Evolutionary conservation across 2,113 vertebrate genomes (phyloP), one percentile per base, ranked within the genome.

Genomic region (Vombatus ursinus): DNA sequence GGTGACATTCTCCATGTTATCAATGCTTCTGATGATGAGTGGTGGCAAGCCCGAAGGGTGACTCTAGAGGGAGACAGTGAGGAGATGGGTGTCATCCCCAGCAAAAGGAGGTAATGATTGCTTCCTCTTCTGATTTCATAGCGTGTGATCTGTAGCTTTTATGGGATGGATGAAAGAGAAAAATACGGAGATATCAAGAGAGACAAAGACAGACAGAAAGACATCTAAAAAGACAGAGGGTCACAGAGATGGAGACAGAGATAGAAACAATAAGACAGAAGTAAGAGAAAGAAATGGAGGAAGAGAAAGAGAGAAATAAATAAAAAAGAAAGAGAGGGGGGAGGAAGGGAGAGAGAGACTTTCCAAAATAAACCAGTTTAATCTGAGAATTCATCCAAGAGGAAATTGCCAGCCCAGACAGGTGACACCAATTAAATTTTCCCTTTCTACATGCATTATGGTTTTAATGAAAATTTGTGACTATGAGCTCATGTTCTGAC

Each of bases 11-110:
- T 99, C 91, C 99, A 99, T 0, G 99, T 99, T 89, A 99, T 99
- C 99, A 99, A 99, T 0, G 99, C 99, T 52, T 99, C 99, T 0
- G 99, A 99, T 5, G 99, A 99, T 23, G 99, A 99, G 91, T 99
- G 99, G 99, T 99, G 99, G 99, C 99, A 99, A 97, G 99, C 99
- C 0, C 98, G 99, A 37, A 99, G 99, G 37, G 99, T 99, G 89
- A 99, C 98, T 2, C 98, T 99, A 37, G 99, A 99, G 16, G 99
- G 99, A 10, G 99, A 99, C 99, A 99, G 99, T 3, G 99, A 99
- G 92, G 99, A 99, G 97, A 99, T 99, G 99, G 99, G 99, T 0
- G 99, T 99, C 93, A 99, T 99, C 97, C 99, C 99, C 98, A 99
- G 99, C 99, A 99, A 99, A 97, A 99, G 99, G 94, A 99, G 99